Evolutionary conservation across 2,888 invertebrate species (phyloP), one percentile per base, ranked within the genome.

Genomic region (Athetis lepigone): DNA sequence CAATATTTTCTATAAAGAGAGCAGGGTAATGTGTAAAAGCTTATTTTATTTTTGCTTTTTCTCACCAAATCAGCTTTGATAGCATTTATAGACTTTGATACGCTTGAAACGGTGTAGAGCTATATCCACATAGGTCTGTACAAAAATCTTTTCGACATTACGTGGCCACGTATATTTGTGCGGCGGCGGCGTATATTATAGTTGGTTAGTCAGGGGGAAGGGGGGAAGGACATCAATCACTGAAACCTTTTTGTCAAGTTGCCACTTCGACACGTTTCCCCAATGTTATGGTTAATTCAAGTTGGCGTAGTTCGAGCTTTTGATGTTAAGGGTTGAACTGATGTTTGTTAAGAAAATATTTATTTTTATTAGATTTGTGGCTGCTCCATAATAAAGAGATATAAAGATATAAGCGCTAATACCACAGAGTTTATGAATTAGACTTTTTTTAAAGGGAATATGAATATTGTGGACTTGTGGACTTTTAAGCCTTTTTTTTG

Each of bases 171-270:
- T 60, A 56, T 46, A 57, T 46, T 64, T 58, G 43, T 52, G 63
- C 45, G 27, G 45, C 33, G 66, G 63, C 45, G 27, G 45, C 33
- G 66, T 65, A 50, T 77, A 63, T 76, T 65, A 66, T 68, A 79
- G 69, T 66, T 69, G 51, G 70, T 64, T 59, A 55, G 66, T 50
- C 23, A 55, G 52, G 51, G 64, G 49, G 40, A 40, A 54, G 57
- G 66, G 62, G 70, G 70, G 66, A 55, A 70, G 67, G 50, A 81
- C 89, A 90, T 90, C 89, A 90, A 90, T 90, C 88, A 88, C 84
- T 63, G 69, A 66, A 76, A 82, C 84, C 87, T 88, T 87, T 88
- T 90, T 89, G 88, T 88, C 88, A 85, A 85, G 84, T 85, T 83
- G 83, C 83, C 86, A 88, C 86, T 88, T 87, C 87, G 87, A 86